Evolutionary conservation across 2,888 invertebrate genomes (phyloP).

Genomic region (Arctia plantaginis): DNA sequence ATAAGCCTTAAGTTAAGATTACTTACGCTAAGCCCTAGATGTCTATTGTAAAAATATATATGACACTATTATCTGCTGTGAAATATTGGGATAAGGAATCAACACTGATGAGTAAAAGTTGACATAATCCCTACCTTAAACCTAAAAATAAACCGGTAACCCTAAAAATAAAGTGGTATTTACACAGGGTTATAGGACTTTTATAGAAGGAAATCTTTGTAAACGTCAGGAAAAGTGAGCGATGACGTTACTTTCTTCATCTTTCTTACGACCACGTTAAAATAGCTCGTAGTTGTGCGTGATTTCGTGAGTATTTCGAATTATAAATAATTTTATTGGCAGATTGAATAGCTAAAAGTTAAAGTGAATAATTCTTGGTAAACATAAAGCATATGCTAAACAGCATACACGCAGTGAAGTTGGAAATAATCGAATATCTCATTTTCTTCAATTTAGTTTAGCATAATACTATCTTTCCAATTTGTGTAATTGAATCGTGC

Average conservation of each 20-base stretch:
- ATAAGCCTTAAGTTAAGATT: background rate
- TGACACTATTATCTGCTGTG: background rate
- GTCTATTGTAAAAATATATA: background rate
- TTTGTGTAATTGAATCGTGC: background rate
- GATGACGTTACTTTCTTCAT: slow-evolving; percentile 4
- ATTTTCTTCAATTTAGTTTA: background rate
- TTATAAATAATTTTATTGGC: background rate
- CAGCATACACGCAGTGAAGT: background rate
- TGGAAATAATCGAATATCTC: background rate
- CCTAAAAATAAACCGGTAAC: too few relatives aligned
- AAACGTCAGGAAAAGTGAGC: background rate
- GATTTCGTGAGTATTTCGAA: background rate
- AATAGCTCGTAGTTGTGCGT: background rate
- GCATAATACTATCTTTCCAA: background rate
- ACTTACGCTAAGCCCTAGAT: background rate
- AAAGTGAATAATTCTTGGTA: background rate
- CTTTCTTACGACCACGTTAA: background rate
- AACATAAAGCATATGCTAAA: background rate
- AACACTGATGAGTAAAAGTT: background rate
- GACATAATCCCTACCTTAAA: background rate
- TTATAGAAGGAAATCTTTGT: background rate
- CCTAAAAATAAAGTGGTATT: background rate
- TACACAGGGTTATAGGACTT: background rate
- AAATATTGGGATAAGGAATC: background rate
- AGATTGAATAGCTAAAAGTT: background rate